Conservation (phyloP, 2,113 vertebrate genomes). For the Gymnogyps californianus region DNA sequence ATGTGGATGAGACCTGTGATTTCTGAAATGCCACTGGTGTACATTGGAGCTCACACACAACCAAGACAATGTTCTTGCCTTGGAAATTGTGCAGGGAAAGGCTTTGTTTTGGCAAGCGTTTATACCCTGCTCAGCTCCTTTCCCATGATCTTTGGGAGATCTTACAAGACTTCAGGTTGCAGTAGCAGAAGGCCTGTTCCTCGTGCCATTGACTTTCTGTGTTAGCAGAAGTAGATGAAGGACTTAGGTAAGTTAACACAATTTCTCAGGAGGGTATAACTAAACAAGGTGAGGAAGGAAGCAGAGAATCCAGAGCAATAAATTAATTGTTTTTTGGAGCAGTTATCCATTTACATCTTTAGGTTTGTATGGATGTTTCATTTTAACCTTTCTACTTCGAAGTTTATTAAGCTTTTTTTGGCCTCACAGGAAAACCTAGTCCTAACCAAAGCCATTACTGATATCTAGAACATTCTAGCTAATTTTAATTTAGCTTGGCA, state of each 20-base stretch:
- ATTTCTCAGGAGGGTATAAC: background rate
- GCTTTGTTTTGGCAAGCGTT: background rate
- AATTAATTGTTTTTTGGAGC: background rate
- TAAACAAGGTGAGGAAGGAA: background rate
- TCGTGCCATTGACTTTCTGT: background rate
- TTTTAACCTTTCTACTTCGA: background rate
- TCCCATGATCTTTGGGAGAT: background rate
- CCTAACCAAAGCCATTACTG: background rate
- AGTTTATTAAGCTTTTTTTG: background rate
- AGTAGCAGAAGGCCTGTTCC: background rate
- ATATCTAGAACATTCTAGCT: background rate
- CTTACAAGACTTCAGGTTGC: background rate
- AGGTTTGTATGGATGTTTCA: background rate
- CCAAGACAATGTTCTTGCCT: background rate
- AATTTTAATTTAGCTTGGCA: background rate
- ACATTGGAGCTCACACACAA: rapidly evolving
- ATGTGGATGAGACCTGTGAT: background rate
- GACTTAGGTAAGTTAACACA: background rate
- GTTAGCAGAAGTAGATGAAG: background rate
- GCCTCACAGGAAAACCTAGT: background rate
- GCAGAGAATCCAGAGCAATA: background rate
- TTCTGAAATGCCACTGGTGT: background rate
- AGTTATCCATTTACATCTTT: background rate
- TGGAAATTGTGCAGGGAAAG: background rate
- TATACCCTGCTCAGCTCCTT: background rate